Evolutionary conservation across 2,888 invertebrate genomes (phyloP).

Genomic region (Diogma glabrata): DNA sequence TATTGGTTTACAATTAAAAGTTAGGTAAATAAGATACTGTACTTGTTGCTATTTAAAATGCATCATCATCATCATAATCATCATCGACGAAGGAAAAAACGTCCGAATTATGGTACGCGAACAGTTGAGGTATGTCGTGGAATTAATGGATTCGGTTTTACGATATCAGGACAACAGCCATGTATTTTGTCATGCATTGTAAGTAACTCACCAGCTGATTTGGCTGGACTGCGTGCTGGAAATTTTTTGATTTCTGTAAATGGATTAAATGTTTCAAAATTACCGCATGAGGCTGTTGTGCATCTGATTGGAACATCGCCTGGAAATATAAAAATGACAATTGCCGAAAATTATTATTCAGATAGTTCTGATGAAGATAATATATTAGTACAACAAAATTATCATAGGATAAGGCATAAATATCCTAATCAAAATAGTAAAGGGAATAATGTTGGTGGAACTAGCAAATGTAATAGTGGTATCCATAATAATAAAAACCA

Average conservation of each 20-base stretch:
- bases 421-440: slow-evolving; percentile 15
- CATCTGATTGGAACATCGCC: slow-evolving; percentile 77
- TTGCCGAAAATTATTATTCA: slow-evolving; percentile 76
- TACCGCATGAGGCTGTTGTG: slow-evolving; percentile 88
- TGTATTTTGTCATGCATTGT: slow-evolving; percentile 92
- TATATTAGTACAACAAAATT: slow-evolving; percentile 33
- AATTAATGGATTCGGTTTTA: slow-evolving; percentile 90
- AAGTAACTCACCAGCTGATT: slow-evolving; percentile 77
- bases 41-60: slow-evolving; percentile 4
- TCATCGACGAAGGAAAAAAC: slow-evolving; percentile 47
- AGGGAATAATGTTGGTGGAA: slow-evolving; percentile 11
- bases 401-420: slow-evolving; percentile 11
- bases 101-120: slow-evolving; percentile 45
- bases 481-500: too few species aligned
- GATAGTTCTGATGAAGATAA: slow-evolving; percentile 74
- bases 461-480: too few species aligned
- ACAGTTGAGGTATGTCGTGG: slow-evolving; percentile 74
- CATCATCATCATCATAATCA: slow-evolving; percentile 35
- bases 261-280: slow-evolving; percentile 79
- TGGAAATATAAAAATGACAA: slow-evolving; percentile 71
- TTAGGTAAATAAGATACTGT: slow-evolving; percentile 6
- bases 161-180: slow-evolving; percentile 92
- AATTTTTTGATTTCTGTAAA: slow-evolving; percentile 89
- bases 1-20: slow-evolving; percentile 9
- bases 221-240: slow-evolving; percentile 80